Evolutionary conservation across 2,888 invertebrate species (phyloP).

Genomic region (Meiosimyza decipiens): DNA sequence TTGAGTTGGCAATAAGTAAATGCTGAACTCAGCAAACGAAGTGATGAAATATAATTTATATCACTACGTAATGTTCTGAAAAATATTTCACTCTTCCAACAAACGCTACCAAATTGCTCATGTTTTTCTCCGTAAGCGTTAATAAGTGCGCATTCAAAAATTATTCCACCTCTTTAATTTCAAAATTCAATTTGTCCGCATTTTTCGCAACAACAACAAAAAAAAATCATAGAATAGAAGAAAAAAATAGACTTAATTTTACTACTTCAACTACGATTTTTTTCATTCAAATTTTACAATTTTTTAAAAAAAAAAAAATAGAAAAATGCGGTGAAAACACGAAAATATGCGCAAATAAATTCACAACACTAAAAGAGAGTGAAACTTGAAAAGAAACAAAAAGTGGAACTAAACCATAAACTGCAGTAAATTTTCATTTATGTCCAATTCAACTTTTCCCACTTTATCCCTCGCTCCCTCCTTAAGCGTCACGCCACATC

Average conservation of each 20-base stretch:
- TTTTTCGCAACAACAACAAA: not conserved
- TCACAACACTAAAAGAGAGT: constrained; percentile 1
- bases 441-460: constrained; percentile 52
- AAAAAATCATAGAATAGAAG: not conserved
- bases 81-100: not conserved
- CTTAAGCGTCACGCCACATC: constrained; percentile 29
- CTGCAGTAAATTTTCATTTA: constrained; percentile 56
- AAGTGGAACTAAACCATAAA: constrained; percentile 41
- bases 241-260: not conserved
- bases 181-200: constrained; percentile 42
- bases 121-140: not conserved
- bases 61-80: too few species aligned
- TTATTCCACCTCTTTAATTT: constrained; percentile 40
- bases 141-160: constrained; percentile 34
- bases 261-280: too few species aligned
- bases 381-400: constrained; percentile 10
- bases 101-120: constrained; percentile 1
- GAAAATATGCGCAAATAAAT: constrained; percentile 28
- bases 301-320: not conserved
- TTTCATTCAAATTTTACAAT: not conserved
- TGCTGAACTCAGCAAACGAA: too few species aligned
- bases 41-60: too few species aligned
- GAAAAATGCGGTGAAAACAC: constrained; percentile 29
- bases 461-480: constrained; percentile 45
- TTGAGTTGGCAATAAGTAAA: too few species aligned